phyloP scores from a whole-genome alignment of 2,113 vertebrate species.

The Ivindomyrus marchei region DNA sequence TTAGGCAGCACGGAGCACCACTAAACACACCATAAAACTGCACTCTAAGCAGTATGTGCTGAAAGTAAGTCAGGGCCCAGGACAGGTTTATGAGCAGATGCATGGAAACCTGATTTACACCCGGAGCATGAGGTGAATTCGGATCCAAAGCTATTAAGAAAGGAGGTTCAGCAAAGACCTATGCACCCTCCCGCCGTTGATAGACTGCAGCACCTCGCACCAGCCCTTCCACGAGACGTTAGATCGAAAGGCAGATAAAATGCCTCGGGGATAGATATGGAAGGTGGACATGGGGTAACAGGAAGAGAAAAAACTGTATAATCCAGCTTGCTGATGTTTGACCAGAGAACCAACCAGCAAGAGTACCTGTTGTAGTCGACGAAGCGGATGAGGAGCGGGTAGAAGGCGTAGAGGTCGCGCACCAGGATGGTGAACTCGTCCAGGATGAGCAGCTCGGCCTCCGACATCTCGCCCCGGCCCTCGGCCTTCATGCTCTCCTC shows the following conservation, averaged over 20 bases:
- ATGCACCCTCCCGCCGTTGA: background rate
- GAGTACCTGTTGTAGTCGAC: constrained; percentile 92
- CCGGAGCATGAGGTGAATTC: background rate
- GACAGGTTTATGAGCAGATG: background rate
- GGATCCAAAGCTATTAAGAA: background rate
- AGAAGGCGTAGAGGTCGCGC: constrained; percentile 93
- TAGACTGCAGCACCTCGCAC: background rate
- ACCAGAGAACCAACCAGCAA: background rate
- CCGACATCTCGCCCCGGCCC: constrained; percentile 91
- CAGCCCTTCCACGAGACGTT: background rate
- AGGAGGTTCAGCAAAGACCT: background rate
- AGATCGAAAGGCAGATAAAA: background rate
- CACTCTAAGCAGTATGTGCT: background rate
- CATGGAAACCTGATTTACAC: background rate
- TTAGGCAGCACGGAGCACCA: background rate
- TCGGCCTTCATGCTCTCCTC: constrained; percentile 89
- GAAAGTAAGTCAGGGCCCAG: background rate
- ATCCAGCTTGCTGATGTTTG: background rate
- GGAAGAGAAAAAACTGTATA: background rate
- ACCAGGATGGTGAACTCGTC: constrained; percentile 89
- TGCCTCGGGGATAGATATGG: background rate
- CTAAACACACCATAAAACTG: background rate
- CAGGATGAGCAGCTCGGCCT: constrained; percentile 89
- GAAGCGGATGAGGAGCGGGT: constrained; percentile 90
- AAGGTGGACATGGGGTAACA: background rate